Percentiles rank a stretch among this genome's conserved stretches.
Conservation (phyloP, 2,888 invertebrate species). For the Empis livida region DNA sequence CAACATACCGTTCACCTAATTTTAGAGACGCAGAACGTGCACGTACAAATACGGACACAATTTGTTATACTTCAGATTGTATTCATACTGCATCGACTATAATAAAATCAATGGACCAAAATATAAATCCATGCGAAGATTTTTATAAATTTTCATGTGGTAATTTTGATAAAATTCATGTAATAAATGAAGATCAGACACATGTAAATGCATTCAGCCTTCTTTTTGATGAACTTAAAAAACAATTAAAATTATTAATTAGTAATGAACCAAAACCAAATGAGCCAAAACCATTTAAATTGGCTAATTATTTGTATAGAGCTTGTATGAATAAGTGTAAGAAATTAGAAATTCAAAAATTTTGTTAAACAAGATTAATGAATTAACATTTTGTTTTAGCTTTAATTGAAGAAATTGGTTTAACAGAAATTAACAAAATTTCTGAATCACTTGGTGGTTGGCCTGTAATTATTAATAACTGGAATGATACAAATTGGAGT, state of each 20-base stretch:
- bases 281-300: constrained; percentile 19
- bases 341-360: constrained; percentile 1
- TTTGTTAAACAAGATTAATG: background rate
- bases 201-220: constrained; percentile 18
- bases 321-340: constrained; percentile 23
- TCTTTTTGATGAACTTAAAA: constrained; percentile 18
- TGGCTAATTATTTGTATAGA: constrained; percentile 21
- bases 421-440: constrained; percentile 53
- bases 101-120: constrained; percentile 45
- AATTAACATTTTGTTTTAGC: constrained; percentile 37
- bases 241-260: constrained; percentile 17
- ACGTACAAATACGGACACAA: constrained; percentile 1
- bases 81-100: constrained; percentile 51
- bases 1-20: too few species aligned
- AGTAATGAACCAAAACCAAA: constrained; percentile 15
- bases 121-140: constrained; percentile 54
- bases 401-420: constrained; percentile 60
- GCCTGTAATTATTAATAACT: constrained; percentile 68
- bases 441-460: constrained; percentile 66
- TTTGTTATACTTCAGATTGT: constrained; percentile 61
- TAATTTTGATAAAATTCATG: constrained; percentile 45
- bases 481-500: constrained; percentile 53
- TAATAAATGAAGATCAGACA: constrained; percentile 48
- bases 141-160: constrained; percentile 59
- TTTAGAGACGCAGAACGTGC: too few species aligned